Base-by-base conservation (phyloP, 1,140 invertebrate species). In the Drosophila aff. region DNA sequence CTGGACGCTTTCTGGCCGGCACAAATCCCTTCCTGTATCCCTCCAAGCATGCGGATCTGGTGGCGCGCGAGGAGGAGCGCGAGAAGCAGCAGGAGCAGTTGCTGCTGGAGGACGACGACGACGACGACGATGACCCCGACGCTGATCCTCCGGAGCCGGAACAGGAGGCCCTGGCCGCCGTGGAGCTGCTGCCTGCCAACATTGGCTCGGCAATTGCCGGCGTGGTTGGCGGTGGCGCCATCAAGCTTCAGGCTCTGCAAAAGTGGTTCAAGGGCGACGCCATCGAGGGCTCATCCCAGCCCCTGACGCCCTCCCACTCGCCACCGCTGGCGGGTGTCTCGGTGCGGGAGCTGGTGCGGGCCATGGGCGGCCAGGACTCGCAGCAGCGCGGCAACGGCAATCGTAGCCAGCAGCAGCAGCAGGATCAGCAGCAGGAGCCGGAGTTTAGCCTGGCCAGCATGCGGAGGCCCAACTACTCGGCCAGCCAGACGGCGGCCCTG, bases 271-370 rank as follows among this genome's bases (percentile, higher is more conserved):
- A 95, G 76, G 94, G 95, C 16, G 95, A 96, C 40, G 93, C 94
- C 26, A 93, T 94, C 68, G 82, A 91, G 47, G 83, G 92, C 13
- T 82, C 87, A 15, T 82, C 87, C 18, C 67, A 43, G 23, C 72
- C 46, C 3, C 68, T 67, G 16, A 71, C n/a, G 4, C 77, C 26
- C 41, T 53, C 33, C 10, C 72, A 53, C 11, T 26, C 57, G 26
- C 63, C 66, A 4, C 72, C 65, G 1, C 73, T 81, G 47, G 95
- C 95, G 16, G 96, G 96, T 2, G 96, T 97, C 5, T 97, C 96
- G 1, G 96, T 97, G 2, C 96, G 96, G 64, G 97, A 97, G 65
- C 87, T 97, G 44, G 96, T 97, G 4, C 96, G 96, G 86, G 96
- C 95, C 2, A 96, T 97, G 92, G 96, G 96, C 21, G 89, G 79